phyloP scores from a whole-genome alignment of 1,140 invertebrate genomes.

The Macrocentrus cingulum region DNA sequence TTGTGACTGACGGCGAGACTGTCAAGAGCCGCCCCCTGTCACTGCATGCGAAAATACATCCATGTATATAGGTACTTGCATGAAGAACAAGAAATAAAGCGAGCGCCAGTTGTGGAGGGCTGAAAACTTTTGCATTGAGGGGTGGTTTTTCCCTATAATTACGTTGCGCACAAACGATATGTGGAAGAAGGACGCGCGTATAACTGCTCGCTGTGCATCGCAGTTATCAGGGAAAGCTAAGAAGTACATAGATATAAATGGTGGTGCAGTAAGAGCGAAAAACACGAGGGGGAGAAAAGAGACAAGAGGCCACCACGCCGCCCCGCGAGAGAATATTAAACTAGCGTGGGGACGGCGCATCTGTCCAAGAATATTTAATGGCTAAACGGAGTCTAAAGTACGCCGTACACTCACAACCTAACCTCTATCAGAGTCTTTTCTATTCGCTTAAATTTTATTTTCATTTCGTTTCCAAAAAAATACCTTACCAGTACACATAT shows the following conservation, averaged over 20 bases:
- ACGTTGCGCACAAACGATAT: constrained; percentile 34
- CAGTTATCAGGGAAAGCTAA: constrained; percentile 24
- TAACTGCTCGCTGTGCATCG: not conserved
- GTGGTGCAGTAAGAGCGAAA: constrained; percentile 31
- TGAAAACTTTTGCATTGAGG: too few species aligned
- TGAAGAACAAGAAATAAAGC: constrained; percentile 14
- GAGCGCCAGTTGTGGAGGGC: constrained; percentile 6
- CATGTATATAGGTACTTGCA: too few species aligned
- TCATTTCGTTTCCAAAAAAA: not conserved
- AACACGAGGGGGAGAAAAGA: constrained; percentile 19
- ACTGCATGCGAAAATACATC: too few species aligned
- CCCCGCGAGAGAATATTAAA: constrained; percentile 50
- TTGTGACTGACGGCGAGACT: too few species aligned
- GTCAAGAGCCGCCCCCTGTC: too few species aligned
- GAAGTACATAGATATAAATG: constrained; percentile 6
- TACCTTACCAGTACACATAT: not conserved
- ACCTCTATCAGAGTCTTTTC: not conserved
- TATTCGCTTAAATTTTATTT: not conserved
- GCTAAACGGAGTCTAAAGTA: constrained; percentile 19
- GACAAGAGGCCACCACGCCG: constrained; percentile 5
- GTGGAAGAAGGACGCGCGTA: constrained; percentile 23
- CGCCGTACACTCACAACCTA: not conserved
- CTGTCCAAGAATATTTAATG: constrained; percentile 58
- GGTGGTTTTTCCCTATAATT: constrained; percentile 43
- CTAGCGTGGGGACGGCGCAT: constrained; percentile 56